Evolutionary conservation across 2,797 vertebrate species (phyloP), one percentile per base, ranked within the genome.

Genomic region (Alauda arvensis): DNA sequence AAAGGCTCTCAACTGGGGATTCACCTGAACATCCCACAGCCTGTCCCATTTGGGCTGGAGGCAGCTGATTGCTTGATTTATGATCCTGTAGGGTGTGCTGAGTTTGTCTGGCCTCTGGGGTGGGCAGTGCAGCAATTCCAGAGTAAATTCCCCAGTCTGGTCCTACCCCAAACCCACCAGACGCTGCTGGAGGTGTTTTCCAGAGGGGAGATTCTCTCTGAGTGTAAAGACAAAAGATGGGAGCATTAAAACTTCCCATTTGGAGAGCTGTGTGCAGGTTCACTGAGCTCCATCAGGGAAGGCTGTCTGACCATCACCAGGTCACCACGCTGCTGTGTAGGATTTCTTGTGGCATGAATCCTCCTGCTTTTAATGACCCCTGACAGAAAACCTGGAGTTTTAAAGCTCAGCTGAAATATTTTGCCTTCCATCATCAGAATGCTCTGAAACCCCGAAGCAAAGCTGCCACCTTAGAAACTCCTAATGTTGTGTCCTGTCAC

Each of bases 311-410:
- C 43, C 46, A 24, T 33, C 66, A 16, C 25, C 46, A 57, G 45
- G 49, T 12, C 46, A 31, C n/a, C 24, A 12, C 0, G 0, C 31
- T 63, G 67, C 46, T 1, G 0, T 6, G 4, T 1, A 14, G 31
- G 42, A 17, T 57, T 69, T n/a, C n/a, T 8, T 8, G 34, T 39
- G n/a, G 5, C 62, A 14, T 1, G 4, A 12, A 12, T 9, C 56
- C 55, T 57, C 57, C 55, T 39, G 42, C 26, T 56, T 83, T 69
- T 66, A 56, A 59, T 39, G 25, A 3, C 29, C 40, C 1, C 7
- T 15, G 43, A 34, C 49, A 34, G 60, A 75, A 78, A 81, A 15
- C 5, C 20, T 31, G 49, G 33, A 8, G 40, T 84, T 84, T 52
- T 60, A 61, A 26, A 12, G 9, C 75, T 84, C 29, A 16, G 46